Evolutionary conservation across 30 jellyfish, hydroid and myxozoan species (phyloP).

Genomic region (Cassiopea xamachana): DNA sequence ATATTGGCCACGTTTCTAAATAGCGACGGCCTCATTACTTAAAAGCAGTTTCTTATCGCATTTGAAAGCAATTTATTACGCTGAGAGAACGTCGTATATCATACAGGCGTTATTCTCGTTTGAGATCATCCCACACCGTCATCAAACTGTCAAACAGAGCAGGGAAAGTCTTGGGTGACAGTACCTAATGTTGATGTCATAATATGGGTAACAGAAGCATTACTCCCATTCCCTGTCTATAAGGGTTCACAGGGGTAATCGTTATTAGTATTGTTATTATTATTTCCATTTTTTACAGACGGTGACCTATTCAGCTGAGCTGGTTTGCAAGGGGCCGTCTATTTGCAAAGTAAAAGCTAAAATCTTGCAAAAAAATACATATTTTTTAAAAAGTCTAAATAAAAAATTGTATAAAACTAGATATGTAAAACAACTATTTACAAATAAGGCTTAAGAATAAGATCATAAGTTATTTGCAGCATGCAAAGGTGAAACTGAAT

Average conservation of each 20-base stretch:
- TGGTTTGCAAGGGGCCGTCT: too few relatives aligned
- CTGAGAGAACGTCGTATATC: background rate
- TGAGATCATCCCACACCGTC: background rate
- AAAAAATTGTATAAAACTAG: too few relatives aligned
- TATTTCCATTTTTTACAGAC: too few relatives aligned
- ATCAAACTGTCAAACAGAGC: background rate
- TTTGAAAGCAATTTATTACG: conserved; percentile 4
- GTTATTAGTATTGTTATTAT: too few relatives aligned
- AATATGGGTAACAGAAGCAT: background rate
- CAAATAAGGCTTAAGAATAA: too few relatives aligned
- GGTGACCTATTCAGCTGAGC: too few relatives aligned
- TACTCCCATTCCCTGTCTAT: background rate
- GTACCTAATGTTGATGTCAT: background rate
- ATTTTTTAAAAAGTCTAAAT: too few relatives aligned
- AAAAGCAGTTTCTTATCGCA: conserved; percentile 20
- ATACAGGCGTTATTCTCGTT: background rate
- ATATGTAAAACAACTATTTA: too few relatives aligned
- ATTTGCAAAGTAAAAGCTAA: too few relatives aligned
- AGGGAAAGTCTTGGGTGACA: background rate
- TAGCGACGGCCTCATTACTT: conserved; percentile 1
- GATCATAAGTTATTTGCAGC: too few relatives aligned
- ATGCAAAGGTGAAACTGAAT: too few relatives aligned
- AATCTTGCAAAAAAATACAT: too few relatives aligned
- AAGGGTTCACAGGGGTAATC: background rate
- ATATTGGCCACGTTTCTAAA: background rate